These are phyloP conservation scores for Spodoptera frugiperda DNA, from an alignment of 1,140 invertebrate species.

Conservation along the genomic window DNA sequence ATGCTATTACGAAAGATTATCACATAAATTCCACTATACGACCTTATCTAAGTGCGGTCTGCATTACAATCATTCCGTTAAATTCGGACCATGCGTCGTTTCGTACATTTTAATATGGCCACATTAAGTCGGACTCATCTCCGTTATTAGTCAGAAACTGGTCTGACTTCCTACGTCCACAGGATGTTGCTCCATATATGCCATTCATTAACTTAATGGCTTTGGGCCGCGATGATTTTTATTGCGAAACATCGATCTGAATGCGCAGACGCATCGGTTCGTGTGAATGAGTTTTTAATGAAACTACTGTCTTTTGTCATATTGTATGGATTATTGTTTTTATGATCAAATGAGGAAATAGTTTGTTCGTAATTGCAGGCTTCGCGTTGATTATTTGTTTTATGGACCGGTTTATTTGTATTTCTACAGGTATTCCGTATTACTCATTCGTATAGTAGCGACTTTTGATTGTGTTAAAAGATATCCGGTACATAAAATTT, in stretches of 20 bases:
- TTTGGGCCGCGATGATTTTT: constrained; percentile 68
- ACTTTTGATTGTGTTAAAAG: too few relatives aligned
- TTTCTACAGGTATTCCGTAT: too few relatives aligned
- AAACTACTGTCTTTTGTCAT: constrained; percentile 22
- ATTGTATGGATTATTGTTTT: background rate
- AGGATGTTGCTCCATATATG: constrained; percentile 82
- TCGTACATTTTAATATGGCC: constrained; percentile 53
- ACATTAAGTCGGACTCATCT: constrained; percentile 68
- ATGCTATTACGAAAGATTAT: constrained; percentile 16
- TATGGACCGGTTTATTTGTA: background rate
- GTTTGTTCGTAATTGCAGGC: background rate
- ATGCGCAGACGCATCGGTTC: constrained; percentile 26
- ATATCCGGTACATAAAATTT: too few relatives aligned
- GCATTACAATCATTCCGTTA: constrained; percentile 68
- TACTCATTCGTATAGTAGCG: too few relatives aligned
- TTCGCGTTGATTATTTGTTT: background rate
- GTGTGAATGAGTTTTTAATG: constrained; percentile 33
- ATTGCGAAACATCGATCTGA: constrained; percentile 68
- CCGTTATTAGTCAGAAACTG: constrained; percentile 77
- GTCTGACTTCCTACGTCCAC: constrained; percentile 75
- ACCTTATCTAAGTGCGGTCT: constrained; percentile 64
- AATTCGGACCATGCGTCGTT: constrained; percentile 40
- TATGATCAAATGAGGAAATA: constrained; percentile 11
- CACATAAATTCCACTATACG: constrained; percentile 21
- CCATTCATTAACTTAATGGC: constrained; percentile 78